Evolutionary conservation across 2,888 invertebrate genomes (phyloP), one percentile per base, ranked within the genome.

Genomic region (Sesia bembeciformis): DNA sequence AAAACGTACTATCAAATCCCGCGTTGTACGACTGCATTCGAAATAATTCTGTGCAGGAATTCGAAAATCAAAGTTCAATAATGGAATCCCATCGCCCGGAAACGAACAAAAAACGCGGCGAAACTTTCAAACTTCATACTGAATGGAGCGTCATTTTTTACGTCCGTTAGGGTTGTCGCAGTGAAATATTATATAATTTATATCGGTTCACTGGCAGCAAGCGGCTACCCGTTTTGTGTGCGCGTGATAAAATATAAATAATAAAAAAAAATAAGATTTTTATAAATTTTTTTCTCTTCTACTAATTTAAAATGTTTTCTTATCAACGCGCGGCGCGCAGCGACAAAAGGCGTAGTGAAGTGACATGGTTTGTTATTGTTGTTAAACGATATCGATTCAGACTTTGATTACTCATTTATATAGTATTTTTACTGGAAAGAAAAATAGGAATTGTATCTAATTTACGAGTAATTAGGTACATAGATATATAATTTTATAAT

Each of bases 141-240:
- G 80, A 88, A 89, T 87, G 87, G 84, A 70, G 70, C 81, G 78
- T 84, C 84, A 89, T 89, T 88, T 89, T 88, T 89, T 87, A 89
- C 81, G 80, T 81, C 84, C 77, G 85, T 84, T 84, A 82, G 83
- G 82, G 84, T 78, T 86, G 87, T 87, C 87, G 81, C 81, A 79
- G 77, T 88, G 89, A 88, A 86, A 88, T 88, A 88, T 89, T 87
- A 84, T 88, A 89, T 89, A 89, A 89, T 89, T 89, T 89, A 88
- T 89, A 88, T 88, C 82, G 76, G 75, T 74, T 63, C 67, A 65
- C 39, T 68, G 67, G 67, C 78, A 84, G 85, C 74, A 64, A 67
- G 73, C 86, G 81, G 89, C 89, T 89, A 88, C 89, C 74, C 87
- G 88, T 89, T 89, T 89, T 89, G 86, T 86, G 81, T 73, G 70